Evolutionary conservation across 2,113 vertebrate species (phyloP), one percentile per base, ranked within the genome.

Genomic region (Brevimyrus niger): DNA sequence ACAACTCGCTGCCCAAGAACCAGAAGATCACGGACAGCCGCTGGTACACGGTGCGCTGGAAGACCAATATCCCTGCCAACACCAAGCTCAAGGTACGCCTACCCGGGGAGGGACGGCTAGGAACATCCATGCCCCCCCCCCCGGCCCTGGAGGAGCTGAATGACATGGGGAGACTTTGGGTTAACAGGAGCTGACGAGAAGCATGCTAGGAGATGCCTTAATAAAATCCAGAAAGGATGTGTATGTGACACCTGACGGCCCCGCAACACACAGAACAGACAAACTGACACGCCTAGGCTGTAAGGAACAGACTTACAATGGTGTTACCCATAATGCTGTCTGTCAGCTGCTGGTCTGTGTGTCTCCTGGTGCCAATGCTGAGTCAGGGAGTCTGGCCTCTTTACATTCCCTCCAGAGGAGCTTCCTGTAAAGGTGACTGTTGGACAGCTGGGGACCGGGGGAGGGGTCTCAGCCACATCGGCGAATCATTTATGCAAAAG

Each of bases 51-150:
- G 97, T 98, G 23, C 97, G 97, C 90, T 99, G 98, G 98, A 99
- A 99, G 95, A 99, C 98, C 94, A 99, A 99, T 94, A 99, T 99
- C 93, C 98, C 98, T 0, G 98, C 98, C 76, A 99, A 99, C 93
- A 98, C 98, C 0, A 99, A 99, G 93, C 97, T 97, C 89, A 99
- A 99, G 98, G 98, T 99, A 95, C 82, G 90, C 17, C 31, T 31
- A 31, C 15, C 2, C n/a, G 23, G 58, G 35, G n/a, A 86, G 82
- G 19, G 50, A 38, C 13, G 0, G 15, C 15, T 42, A 42, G 73
- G 73, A 13, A 42, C 13, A 13, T 15, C 44, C 35, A 2, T 80
- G 73, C n/a, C n/a, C 17, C 80, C n/a, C 17, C 80, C 80, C 80
- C 80, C 19, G 80, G 38, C 8, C 21, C 10, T 48, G 83, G 21